These are phyloP conservation scores for Polypedilum vanderplanki DNA, from an alignment of 1,140 invertebrate species.

Conservation along the genomic window DNA sequence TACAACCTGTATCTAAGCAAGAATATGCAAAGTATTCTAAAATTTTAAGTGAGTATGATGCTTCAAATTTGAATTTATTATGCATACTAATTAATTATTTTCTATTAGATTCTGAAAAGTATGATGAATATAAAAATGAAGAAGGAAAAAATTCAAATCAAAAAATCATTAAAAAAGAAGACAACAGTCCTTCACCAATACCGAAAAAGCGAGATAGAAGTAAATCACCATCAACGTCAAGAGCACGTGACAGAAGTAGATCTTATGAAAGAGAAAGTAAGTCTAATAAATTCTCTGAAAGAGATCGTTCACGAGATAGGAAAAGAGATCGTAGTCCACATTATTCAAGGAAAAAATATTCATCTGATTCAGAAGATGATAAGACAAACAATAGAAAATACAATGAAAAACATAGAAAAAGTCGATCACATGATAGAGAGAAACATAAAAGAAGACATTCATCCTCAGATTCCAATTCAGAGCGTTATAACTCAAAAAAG, in stretches of 20 bases:
- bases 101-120: slow-evolving; percentile 57
- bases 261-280: not conserved
- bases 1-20: slow-evolving; percentile 65
- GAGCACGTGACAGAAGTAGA: not conserved
- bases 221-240: not conserved
- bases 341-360: not conserved
- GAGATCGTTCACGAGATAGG: not conserved
- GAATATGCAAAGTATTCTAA: slow-evolving; percentile 76
- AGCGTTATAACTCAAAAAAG: slow-evolving; percentile 32
- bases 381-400: slow-evolving; percentile 19
- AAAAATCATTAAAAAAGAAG: slow-evolving; percentile 24
- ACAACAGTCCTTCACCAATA: not conserved
- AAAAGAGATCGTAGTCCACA: slow-evolving; percentile 31
- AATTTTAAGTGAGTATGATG: slow-evolving; percentile 63
- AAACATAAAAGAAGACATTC: slow-evolving; percentile 9
- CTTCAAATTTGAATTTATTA: slow-evolving; percentile 33
- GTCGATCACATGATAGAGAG: not conserved
- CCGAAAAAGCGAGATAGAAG: not conserved
- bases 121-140: slow-evolving; percentile 58
- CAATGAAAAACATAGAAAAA: not conserved
- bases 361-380: slow-evolving; percentile 16
- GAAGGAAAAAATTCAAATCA: slow-evolving; percentile 44
- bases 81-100: slow-evolving; percentile 37
- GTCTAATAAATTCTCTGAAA: not conserved
- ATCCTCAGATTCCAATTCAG: not conserved